phyloP scores from a whole-genome alignment of 23 tunicate genomes.

The Diplosoma virens region DNA sequence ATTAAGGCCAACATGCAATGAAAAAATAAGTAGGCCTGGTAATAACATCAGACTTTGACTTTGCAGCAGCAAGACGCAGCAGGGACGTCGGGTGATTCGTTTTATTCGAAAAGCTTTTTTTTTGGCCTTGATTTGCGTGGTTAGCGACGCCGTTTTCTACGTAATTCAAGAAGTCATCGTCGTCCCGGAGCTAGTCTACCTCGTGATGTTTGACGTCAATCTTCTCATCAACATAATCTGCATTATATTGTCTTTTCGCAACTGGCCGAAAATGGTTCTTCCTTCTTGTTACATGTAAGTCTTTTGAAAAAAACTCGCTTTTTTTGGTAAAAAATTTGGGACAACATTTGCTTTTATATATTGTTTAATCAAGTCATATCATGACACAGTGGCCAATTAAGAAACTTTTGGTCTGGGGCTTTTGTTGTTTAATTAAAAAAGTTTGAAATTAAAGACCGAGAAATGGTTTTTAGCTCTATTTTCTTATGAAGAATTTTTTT shows the following conservation, averaged over 20 bases:
- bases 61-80: constrained; percentile 58
- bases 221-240: constrained; percentile 72
- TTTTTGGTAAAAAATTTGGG: background rate
- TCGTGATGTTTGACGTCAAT: constrained; percentile 76
- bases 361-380: background rate
- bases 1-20: too few species aligned
- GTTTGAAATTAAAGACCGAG: too few species aligned
- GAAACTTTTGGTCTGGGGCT: too few species aligned
- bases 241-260: constrained; percentile 83
- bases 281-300: constrained; percentile 75
- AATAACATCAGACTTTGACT: too few species aligned
- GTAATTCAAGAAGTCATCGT: constrained; percentile 49
- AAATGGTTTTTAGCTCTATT: too few species aligned
- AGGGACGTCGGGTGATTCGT: constrained; percentile 69
- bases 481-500: too few species aligned
- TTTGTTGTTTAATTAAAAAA: too few species aligned
- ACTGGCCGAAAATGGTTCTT: constrained; percentile 80
- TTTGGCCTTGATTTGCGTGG: constrained; percentile 67
- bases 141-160: constrained; percentile 53
- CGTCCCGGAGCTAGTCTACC: constrained; percentile 77
- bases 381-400: too few species aligned
- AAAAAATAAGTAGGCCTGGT: too few species aligned
- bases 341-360: background rate
- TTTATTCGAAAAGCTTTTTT: constrained; percentile 78
- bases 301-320: too few species aligned